A percentile compares a stretch with the other conserved stretches of the same genome.
Conservation (phyloP, 2,797 vertebrate species). For the Trichosurus vulpecula region DNA sequence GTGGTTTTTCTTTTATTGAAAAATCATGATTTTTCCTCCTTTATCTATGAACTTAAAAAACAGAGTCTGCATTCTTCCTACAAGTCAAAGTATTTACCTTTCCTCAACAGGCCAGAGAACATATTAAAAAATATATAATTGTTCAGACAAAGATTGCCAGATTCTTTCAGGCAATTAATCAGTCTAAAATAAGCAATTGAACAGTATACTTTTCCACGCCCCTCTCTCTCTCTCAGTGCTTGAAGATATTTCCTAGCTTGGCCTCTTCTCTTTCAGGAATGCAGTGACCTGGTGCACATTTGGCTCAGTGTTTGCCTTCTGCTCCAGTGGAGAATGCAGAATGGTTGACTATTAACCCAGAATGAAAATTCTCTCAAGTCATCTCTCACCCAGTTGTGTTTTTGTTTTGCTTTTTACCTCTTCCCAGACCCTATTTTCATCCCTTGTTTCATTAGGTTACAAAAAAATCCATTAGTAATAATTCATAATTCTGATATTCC, state of each 20-base stretch:
- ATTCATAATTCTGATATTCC: background rate
- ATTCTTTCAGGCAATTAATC: background rate
- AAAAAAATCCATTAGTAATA: background rate
- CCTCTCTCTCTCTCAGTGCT: background rate
- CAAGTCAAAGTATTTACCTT: background rate
- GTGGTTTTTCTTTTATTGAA: conserved; percentile 6
- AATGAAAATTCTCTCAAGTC: background rate
- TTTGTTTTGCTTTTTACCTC: background rate
- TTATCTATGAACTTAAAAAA: background rate
- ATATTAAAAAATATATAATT: background rate
- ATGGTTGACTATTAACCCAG: background rate
- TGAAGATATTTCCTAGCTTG: background rate
- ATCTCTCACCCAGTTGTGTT: background rate
- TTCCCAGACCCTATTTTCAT: background rate
- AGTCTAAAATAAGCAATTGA: background rate
- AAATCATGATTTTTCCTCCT: background rate
- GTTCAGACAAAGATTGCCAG: background rate
- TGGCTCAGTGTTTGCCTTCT: background rate
- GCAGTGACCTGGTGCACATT: too few species aligned
- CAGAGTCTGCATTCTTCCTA: background rate
- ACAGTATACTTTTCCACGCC: background rate
- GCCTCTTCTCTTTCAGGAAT: background rate
- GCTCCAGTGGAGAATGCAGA: background rate
- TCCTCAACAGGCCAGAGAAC: background rate
- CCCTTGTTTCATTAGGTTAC: background rate